Percentiles rank a stretch among this genome's conserved stretches.
These are phyloP conservation scores for Leguminivora glycinivorella DNA, from an alignment of 1,140 invertebrate species.

Conservation along the genomic window DNA sequence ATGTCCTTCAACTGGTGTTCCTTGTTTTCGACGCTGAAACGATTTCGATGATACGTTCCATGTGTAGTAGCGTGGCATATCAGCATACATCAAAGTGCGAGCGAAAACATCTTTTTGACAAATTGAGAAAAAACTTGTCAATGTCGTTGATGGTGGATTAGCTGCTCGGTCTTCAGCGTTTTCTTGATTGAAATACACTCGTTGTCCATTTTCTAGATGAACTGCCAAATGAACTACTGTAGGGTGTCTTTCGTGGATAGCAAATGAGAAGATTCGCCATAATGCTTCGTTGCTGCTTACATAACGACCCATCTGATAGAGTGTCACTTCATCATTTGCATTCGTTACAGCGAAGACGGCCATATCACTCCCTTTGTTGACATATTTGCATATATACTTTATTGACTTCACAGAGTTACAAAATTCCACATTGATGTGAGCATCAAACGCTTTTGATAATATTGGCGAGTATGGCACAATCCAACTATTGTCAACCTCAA, in stretches of 20 bases:
- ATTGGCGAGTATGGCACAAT: constrained; percentile 65
- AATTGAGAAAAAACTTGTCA: constrained; percentile 53
- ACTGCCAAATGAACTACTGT: constrained; percentile 42
- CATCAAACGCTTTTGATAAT: constrained; percentile 52
- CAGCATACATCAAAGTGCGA: constrained; percentile 40
- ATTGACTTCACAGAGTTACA: constrained; percentile 57
- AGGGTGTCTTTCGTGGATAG: constrained; percentile 44
- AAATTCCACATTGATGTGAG: constrained; percentile 67
- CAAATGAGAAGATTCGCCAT: constrained; percentile 50
- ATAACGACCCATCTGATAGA: constrained; percentile 62
- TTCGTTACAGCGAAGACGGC: constrained; percentile 41
- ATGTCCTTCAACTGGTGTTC: constrained; percentile 43
- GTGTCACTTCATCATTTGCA: constrained; percentile 43
- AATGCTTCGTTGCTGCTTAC: constrained; percentile 65
- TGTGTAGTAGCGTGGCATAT: constrained; percentile 41
- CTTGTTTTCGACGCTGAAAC: constrained; percentile 41
- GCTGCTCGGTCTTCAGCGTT: too few relatives aligned
- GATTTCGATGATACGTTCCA: constrained; percentile 28
- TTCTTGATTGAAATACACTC: constrained; percentile 41
- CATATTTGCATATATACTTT: constrained; percentile 42
- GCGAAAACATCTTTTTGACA: constrained; percentile 44
- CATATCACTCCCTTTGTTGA: constrained; percentile 30
- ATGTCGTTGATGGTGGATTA: constrained; percentile 52
- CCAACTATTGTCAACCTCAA: constrained; percentile 62
- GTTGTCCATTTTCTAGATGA: constrained; percentile 43